Conservation (phyloP, 2,888 invertebrate genomes). For the Escarpia spicata region DNA sequence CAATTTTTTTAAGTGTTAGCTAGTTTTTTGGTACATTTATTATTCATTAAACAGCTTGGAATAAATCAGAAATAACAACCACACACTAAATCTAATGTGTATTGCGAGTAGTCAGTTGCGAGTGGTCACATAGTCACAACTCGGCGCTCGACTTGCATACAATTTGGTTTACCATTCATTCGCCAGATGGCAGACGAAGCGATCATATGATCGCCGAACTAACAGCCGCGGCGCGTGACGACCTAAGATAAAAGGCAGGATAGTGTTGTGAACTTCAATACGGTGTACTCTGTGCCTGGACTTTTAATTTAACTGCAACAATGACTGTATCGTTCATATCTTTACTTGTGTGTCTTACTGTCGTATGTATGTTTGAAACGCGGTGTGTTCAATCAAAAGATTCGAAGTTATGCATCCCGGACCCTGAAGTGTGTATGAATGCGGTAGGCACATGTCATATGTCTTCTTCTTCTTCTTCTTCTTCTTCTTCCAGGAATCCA, state of each 20-base stretch:
- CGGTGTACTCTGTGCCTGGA: neutral
- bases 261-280: neutral
- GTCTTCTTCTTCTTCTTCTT: too few species aligned
- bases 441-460: neutral
- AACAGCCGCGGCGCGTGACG: neutral
- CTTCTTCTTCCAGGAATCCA: too few species aligned
- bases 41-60: too few species aligned
- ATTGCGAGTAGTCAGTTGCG: too few species aligned
- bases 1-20: too few species aligned
- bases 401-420: neutral
- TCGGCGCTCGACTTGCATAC: too few species aligned
- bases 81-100: too few species aligned
- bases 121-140: too few species aligned
- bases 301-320: neutral
- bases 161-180: neutral
- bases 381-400: neutral
- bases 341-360: neutral
- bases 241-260: neutral
- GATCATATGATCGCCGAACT: neutral
- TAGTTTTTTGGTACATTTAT: too few species aligned
- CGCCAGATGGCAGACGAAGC: slow-evolving; percentile 13
- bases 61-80: too few species aligned
- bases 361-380: neutral
- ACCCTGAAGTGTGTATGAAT: slow-evolving; percentile 6
- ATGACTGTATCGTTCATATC: neutral